phyloP scores from a whole-genome alignment of 2,888 invertebrate genomes.

The Rhingia rostrata region DNA sequence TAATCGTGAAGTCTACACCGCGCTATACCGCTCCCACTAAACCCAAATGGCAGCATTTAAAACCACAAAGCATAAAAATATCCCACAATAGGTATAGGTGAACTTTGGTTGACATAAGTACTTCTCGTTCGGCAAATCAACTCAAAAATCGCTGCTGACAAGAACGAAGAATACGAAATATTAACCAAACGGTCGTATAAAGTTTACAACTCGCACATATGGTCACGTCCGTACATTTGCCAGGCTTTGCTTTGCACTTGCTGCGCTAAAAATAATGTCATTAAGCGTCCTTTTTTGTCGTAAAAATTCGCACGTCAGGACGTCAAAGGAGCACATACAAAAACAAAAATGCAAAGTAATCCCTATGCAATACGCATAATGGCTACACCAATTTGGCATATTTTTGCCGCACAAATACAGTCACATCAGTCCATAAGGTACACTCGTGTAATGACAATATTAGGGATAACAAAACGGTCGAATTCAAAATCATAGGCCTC shows the following conservation, averaged over 20 bases:
- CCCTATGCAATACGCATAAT: conserved; percentile 71
- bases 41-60: conserved; percentile 43
- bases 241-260: conserved; percentile 29
- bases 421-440: conserved; percentile 15
- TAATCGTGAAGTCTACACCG: conserved; percentile 56
- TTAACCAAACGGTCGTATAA: conserved; percentile 68
- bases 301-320: conserved; percentile 66
- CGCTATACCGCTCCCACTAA: conserved; percentile 11
- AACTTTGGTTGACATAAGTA: conserved; percentile 1
- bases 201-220: conserved; percentile 71
- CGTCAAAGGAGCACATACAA: conserved; percentile 31
- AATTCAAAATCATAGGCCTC: conserved; percentile 73
- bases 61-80: conserved; percentile 48
- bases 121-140: conserved; percentile 58
- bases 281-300: conserved; percentile 70
- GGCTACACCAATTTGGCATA: conserved; percentile 55
- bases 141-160: conserved; percentile 63
- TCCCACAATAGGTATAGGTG: conserved; percentile 4
- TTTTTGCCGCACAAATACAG: conserved; percentile 32
- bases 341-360: conserved; percentile 72
- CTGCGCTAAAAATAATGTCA: conserved; percentile 68
- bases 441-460: conserved; percentile 71
- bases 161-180: conserved; percentile 59
- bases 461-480: conserved; percentile 71
- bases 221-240: conserved; percentile 54